Evolutionary conservation across 23 tunicate species (phyloP), one percentile per base, ranked within the genome.

Genomic region (Halocynthia aurantium): DNA sequence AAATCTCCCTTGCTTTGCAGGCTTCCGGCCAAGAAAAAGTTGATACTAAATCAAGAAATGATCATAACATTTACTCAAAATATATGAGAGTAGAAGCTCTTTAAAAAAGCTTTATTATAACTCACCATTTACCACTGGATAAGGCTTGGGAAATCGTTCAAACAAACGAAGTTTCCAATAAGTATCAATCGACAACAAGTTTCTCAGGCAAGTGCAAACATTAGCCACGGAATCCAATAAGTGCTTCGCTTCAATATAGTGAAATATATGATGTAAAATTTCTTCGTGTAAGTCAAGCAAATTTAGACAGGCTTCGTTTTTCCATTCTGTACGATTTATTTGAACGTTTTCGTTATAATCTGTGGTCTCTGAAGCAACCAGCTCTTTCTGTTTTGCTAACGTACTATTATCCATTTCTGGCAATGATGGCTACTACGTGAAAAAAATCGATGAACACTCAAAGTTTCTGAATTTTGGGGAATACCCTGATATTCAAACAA

Each of bases 161-260:
- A 51, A 74, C 18, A 74, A 64, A 51, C 78, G 62, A 53, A 53
- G 20, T 54, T 53, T 74, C 78, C 78, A 74, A 54, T 74, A 74
- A 19, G 55, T 53, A 15, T 74, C 78, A 18, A 54, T 74, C 9
- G 78, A 52, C 10, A 74, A 64, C 8, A 74, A 10, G 2, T 53
- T 54, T 8, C 56, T 53, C 8, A 74, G 7, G 31, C 13, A 52
- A 22, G 20, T 52, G 63, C 78, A 54, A 15, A 74, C 78, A 51
- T 12, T 8, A 21, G 78, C 55, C 50, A 74, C 78, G 57, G 13
- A 22, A 50, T 74, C 56, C 60, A 74, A 10, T 54, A 74, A 56
- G 40, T 54, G 56, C 6, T 74, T 64, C 15, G 78, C 78, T 8
- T 74, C 78, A 74, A 74, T 74, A 49, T 53, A 74, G 11, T 62